phyloP scores from a whole-genome alignment of 2,113 vertebrate genomes.

The Vireo altiloquus region DNA sequence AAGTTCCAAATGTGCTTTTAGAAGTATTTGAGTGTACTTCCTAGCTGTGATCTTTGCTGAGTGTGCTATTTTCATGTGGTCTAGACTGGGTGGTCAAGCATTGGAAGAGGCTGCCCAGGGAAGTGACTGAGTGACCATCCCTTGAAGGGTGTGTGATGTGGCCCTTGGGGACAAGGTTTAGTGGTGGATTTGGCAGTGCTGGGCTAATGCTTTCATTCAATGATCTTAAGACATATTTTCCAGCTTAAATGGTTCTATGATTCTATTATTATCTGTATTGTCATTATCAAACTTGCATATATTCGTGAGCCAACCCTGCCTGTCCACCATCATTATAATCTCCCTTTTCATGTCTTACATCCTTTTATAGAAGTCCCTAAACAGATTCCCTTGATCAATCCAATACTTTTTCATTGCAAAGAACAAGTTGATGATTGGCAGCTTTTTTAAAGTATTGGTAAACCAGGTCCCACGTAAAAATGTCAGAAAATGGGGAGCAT shows the following conservation, averaged over 20 bases:
- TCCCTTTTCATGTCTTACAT: neutral
- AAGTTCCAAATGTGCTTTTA: neutral
- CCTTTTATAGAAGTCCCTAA: neutral
- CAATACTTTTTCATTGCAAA: neutral
- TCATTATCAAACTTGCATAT: neutral
- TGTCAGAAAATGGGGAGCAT: neutral
- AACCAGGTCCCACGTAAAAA: neutral
- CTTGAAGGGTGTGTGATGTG: neutral
- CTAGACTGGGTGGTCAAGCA: neutral
- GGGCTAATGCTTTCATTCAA: neutral
- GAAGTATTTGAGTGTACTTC: neutral
- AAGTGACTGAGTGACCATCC: neutral
- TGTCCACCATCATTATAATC: neutral
- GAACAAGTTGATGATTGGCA: neutral
- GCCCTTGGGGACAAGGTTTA: too few species aligned
- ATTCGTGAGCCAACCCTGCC: neutral
- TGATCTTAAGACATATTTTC: neutral
- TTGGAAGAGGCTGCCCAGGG: neutral
- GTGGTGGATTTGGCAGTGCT: neutral
- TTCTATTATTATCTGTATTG: neutral
- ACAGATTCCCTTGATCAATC: neutral
- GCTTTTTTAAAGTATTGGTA: neutral
- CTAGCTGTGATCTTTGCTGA: neutral
- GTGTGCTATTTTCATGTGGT: neutral
- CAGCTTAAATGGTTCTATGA: neutral